Conservation (phyloP, 2,888 invertebrate species). For the Pollenia angustigena region DNA sequence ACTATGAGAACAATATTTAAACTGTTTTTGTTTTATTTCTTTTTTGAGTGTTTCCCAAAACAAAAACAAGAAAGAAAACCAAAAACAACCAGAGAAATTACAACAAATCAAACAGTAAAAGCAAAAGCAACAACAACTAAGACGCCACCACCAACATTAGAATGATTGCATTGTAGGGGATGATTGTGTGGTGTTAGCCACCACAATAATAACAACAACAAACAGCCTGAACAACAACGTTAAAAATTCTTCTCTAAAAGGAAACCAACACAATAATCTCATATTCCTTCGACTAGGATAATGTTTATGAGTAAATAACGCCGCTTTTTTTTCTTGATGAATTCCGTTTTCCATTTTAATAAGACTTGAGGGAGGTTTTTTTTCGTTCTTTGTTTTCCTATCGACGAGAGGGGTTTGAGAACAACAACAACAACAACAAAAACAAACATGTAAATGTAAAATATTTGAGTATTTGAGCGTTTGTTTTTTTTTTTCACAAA, state of each 20-base stretch:
- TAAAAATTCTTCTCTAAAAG: slow-evolving; percentile 59
- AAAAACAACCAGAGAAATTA: not conserved
- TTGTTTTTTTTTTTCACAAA: slow-evolving; percentile 24
- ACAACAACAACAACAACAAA: slow-evolving; percentile 2
- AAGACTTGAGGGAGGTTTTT: slow-evolving; percentile 70
- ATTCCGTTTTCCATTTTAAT: slow-evolving; percentile 52
- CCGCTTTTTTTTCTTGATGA: slow-evolving; percentile 38
- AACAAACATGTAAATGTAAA: slow-evolving; percentile 29
- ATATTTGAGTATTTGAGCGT: slow-evolving; percentile 56
- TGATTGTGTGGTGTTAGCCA: slow-evolving; percentile 49
- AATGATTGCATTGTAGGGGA: slow-evolving; percentile 47
- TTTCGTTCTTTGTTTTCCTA: slow-evolving; percentile 19
- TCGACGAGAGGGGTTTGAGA: slow-evolving; percentile 46
- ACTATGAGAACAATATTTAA: slow-evolving; percentile 55
- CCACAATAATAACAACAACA: slow-evolving; percentile 27
- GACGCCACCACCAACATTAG: slow-evolving; percentile 51
- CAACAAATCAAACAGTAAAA: slow-evolving; percentile 25
- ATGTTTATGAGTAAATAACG: slow-evolving; percentile 67
- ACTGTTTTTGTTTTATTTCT: slow-evolving; percentile 67
- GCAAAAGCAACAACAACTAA: slow-evolving; percentile 17
- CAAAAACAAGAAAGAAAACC: not conserved
- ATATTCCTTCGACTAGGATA: slow-evolving; percentile 58
- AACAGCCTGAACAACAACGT: slow-evolving; percentile 11
- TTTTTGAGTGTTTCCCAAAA: slow-evolving; percentile 33
- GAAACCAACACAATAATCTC: slow-evolving; percentile 75